phyloP scores from a whole-genome alignment of 1,140 invertebrate genomes.

The Lordiphosa clarofinis region DNA sequence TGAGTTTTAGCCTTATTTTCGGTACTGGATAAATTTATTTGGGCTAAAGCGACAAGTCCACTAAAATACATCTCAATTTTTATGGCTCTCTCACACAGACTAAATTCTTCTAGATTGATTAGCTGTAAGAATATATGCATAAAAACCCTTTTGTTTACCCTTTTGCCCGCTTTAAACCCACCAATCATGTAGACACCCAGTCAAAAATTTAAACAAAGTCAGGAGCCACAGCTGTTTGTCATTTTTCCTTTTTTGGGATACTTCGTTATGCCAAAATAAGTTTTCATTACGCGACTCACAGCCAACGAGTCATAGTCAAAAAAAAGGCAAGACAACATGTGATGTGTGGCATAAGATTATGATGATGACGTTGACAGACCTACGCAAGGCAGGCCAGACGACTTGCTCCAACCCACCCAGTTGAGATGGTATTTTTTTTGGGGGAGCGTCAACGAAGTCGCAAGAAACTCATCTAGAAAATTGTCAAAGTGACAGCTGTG shows the following conservation, averaged over 20 bases:
- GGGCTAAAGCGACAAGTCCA: too few species aligned
- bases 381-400: constrained; percentile 51
- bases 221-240: constrained; percentile 47
- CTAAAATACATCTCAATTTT: too few species aligned
- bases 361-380: constrained; percentile 73
- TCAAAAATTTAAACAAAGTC: constrained; percentile 15
- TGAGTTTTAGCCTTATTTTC: too few species aligned
- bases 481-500: constrained; percentile 76
- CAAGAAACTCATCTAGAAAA: constrained; percentile 75
- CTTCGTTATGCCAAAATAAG: constrained; percentile 58
- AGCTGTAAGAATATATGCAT: too few species aligned
- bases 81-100: too few species aligned
- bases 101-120: too few species aligned
- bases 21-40: too few species aligned
- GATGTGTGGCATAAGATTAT: constrained; percentile 32
- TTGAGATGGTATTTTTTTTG: not conserved
- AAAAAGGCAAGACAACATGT: constrained; percentile 23
- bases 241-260: constrained; percentile 54
- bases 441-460: constrained; percentile 33
- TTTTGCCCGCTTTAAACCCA: too few species aligned
- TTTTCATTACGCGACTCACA: constrained; percentile 58
- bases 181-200: constrained; percentile 12
- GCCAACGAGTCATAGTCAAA: constrained; percentile 17
- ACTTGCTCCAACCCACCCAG: constrained; percentile 24
- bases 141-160: too few species aligned